phyloP scores from a whole-genome alignment of 2,113 vertebrate species.

The Nerophis lumbriciformis region DNA sequence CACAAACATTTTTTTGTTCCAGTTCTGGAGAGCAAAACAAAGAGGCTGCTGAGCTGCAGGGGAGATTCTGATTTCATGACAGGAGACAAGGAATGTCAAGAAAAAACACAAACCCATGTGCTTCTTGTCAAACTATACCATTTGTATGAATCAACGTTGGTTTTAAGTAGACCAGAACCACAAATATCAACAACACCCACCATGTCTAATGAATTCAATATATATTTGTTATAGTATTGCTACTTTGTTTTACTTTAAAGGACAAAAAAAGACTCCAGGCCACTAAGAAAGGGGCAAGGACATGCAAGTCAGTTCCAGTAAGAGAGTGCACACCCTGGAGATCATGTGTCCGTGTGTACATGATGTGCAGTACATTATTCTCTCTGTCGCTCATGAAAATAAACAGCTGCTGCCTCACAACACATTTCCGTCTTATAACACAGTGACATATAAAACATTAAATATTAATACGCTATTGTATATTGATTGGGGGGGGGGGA shows the following conservation, averaged over 20 bases:
- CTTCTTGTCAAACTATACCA: neutral
- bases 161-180: neutral
- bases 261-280: neutral
- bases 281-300: neutral
- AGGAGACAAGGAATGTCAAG: neutral
- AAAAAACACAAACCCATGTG: neutral
- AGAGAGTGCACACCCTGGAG: neutral
- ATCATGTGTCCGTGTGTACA: constrained; percentile 1
- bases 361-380: constrained; percentile 4
- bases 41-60: neutral
- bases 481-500: constrained; percentile 61
- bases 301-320: constrained; percentile 1
- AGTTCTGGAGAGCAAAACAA: neutral
- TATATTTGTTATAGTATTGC: neutral
- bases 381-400: constrained; percentile 49
- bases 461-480: constrained; percentile 74
- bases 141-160: neutral
- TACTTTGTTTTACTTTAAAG: neutral
- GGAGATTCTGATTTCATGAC: neutral
- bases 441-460: constrained; percentile 72
- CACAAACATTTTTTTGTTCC: too few relatives aligned
- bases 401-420: constrained; percentile 56
- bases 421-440: constrained; percentile 57
- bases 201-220: neutral
- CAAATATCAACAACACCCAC: neutral